Percentiles rank a stretch among this genome's conserved stretches.
phyloP scores from a whole-genome alignment of 2,888 invertebrate genomes.

The Unio delphinus region DNA sequence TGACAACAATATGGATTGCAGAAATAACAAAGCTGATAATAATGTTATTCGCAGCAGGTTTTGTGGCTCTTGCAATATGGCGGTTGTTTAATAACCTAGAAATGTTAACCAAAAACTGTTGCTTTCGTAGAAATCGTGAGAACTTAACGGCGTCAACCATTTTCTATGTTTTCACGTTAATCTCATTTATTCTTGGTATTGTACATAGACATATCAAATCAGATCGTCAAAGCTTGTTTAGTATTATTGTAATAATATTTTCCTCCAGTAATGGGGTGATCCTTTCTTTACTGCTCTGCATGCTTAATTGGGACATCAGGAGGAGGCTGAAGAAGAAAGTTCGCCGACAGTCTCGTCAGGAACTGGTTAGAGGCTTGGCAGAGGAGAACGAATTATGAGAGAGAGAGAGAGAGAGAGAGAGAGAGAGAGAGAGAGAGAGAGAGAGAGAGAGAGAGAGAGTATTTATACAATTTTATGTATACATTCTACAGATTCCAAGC shows the following conservation, averaged over 20 bases:
- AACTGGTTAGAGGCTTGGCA: conserved; percentile 5
- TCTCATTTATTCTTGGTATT: conserved; percentile 7
- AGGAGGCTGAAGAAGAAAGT: conserved; percentile 6
- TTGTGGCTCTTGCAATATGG: conserved; percentile 8
- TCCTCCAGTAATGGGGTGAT: conserved; percentile 12
- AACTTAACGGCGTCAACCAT: conserved; percentile 11
- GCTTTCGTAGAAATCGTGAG: conserved; percentile 11
- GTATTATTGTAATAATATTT: conserved; percentile 4
- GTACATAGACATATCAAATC: conserved; percentile 10
- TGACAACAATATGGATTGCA: conserved; percentile 27
- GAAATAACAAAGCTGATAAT: conserved; percentile 20
- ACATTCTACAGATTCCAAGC: too few species aligned
- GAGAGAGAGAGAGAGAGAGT: too few species aligned
- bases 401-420: too few species aligned
- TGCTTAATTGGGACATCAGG: conserved; percentile 15
- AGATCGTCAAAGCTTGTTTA: neutral
- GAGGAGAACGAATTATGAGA: too few species aligned
- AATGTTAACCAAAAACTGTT: conserved; percentile 4
- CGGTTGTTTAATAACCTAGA: conserved; percentile 8
- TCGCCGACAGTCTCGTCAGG: conserved; percentile 12
- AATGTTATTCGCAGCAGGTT: conserved; percentile 4
- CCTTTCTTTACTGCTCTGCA: conserved; percentile 7
- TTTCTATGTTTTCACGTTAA: conserved; percentile 8
- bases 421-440: too few species aligned
- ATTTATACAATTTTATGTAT: too few species aligned